Conservation (phyloP, 2,113 vertebrate species). For the Plecturocebus donacophilus region DNA sequence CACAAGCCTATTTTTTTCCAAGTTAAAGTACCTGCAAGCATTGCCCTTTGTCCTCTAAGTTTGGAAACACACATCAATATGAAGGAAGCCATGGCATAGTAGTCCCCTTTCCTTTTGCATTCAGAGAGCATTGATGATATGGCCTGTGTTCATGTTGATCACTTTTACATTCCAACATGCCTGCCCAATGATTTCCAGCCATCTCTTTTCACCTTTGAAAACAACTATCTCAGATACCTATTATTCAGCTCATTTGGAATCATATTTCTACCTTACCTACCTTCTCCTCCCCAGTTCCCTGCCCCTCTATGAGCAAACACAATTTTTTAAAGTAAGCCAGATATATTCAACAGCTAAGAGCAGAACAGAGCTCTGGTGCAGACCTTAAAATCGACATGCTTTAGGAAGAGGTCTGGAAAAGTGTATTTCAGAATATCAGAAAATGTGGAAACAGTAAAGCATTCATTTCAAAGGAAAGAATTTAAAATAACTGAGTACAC, state of each 20-base stretch:
- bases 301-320: not conserved
- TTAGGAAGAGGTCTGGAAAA: conserved; percentile 41
- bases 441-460: conserved; percentile 7
- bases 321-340: not conserved
- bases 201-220: conserved; percentile 10
- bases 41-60: not conserved
- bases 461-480: conserved; percentile 47
- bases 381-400: not conserved
- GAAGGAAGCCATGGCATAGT: not conserved
- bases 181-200: not conserved
- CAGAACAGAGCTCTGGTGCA: not conserved
- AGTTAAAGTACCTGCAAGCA: not conserved
- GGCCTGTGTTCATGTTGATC: not conserved
- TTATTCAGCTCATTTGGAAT: not conserved
- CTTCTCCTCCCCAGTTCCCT: not conserved
- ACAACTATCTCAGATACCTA: not conserved
- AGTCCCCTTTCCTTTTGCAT: not conserved
- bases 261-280: not conserved
- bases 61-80: not conserved
- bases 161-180: not conserved
- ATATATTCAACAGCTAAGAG: not conserved
- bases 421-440: not conserved
- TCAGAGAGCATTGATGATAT: not conserved
- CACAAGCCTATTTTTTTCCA: not conserved
- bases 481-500: not conserved